Conservation (phyloP, 1,140 invertebrate genomes). For the Phortica variegata region DNA sequence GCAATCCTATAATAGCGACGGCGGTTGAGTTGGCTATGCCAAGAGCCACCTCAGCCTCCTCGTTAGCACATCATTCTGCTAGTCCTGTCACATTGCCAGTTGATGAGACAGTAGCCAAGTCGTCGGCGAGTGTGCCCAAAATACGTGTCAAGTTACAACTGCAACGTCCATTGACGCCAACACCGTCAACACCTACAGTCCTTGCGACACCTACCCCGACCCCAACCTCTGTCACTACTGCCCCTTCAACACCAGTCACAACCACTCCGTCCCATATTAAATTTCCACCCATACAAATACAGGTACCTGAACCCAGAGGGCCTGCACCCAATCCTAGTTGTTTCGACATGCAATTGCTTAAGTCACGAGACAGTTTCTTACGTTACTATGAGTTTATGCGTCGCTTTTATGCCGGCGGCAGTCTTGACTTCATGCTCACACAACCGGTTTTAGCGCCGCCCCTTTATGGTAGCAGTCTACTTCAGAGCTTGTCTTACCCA, state of each 20-base stretch:
- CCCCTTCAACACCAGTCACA: background rate
- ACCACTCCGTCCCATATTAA: constrained; percentile 2
- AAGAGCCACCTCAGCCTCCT: background rate
- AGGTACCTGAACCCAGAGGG: background rate
- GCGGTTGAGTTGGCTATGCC: constrained; percentile 20
- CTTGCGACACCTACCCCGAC: constrained; percentile 2
- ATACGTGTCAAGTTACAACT: constrained; percentile 43
- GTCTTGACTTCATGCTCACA: constrained; percentile 12
- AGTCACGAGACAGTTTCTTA: constrained; percentile 47
- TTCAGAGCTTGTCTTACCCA: constrained; percentile 43
- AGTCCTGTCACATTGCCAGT: constrained; percentile 4
- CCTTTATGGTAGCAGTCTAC: constrained; percentile 40
- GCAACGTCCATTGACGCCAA: constrained; percentile 41
- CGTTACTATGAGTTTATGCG: constrained; percentile 52
- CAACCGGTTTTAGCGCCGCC: constrained; percentile 49
- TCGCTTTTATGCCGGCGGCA: constrained; percentile 41
- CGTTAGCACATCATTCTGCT: no score
- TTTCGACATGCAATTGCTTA: constrained; percentile 39
- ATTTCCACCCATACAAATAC: background rate
- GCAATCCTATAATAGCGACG: constrained; percentile 13
- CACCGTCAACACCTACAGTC: background rate
- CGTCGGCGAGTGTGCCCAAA: constrained; percentile 37
- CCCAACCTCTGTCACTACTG: background rate
- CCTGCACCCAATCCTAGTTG: background rate
- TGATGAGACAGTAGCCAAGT: background rate